Base-by-base conservation (phyloP, 2,888 invertebrate species). In the Drosophila quinaria region DNA sequence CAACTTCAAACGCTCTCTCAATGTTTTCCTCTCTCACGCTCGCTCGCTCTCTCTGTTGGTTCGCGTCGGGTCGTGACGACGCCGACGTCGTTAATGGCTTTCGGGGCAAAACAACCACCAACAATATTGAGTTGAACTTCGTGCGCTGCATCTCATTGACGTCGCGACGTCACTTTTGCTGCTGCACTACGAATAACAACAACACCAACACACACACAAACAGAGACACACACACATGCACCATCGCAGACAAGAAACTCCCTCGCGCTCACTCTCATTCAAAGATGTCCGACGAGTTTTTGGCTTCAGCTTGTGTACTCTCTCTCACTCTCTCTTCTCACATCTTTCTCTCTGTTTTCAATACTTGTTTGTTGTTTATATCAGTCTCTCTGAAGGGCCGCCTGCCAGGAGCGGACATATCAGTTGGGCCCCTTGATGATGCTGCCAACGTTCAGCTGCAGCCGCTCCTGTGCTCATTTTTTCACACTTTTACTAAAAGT, bases 111-210 rank as follows among this genome's bases (percentile, higher is more conserved):
- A 71, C 76, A 67, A 77, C 80, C 81, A 81, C 71, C 78, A 83
- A 60, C 56, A 80, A 66, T 19, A 56, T 47, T 35, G 39, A 62
- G 60, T 68, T 60, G 42, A 73, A 78, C 47, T 68, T 78, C 68
- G 76, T 66, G 68, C 50, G 61, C 68, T 83, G 83, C 87, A 80
- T 86, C 63, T 77, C 64, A 73, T 65, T 76, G 66, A 62, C 35
- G 58, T 58, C 58, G 42, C 56, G 55, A 70, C 78, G 78, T 70
- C 78, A 73, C 67, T 65, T 25, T 52, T 44, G 46, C 33, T 56
- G 64, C 65, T 67, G 63, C 69, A 74, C 62, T 68, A 41, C 35
- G 44, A 49, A 56, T 51, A 68, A 47, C 59, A 74, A 63, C 64
- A 49, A 60, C 59, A 52, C 52, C 25, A 49, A 47, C 49, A 9